A percentile compares a stretch with the other conserved stretches of the same genome.
Conservation (phyloP, 30 jellyfish, hydroid and myxozoan species). For the Pelagia noctiluca region DNA sequence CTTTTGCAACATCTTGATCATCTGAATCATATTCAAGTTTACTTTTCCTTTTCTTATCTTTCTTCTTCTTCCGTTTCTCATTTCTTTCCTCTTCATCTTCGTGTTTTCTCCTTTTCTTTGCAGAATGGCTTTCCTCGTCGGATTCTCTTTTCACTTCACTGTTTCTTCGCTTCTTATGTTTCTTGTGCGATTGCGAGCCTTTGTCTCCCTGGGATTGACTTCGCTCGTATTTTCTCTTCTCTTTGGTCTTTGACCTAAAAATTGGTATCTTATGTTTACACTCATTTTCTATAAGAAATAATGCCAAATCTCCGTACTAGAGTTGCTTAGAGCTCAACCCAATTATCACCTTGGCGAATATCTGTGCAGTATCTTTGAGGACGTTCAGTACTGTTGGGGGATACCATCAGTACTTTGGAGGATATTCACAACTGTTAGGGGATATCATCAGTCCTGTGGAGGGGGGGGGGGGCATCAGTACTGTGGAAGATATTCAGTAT, state of each 20-base stretch:
- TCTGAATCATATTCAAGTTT: neutral
- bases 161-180: neutral
- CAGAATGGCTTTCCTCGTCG: neutral
- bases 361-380: too few relatives aligned
- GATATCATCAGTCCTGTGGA: too few relatives aligned
- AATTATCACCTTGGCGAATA: too few relatives aligned
- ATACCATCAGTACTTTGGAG: too few relatives aligned
- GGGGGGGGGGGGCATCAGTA: too few relatives aligned
- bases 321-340: too few relatives aligned
- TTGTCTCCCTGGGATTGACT: neutral
- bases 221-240: neutral
- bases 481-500: too few relatives aligned
- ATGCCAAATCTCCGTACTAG: too few relatives aligned
- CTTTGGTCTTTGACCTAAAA: neutral
- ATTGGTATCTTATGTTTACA: too few relatives aligned
- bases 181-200: neutral
- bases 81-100: neutral
- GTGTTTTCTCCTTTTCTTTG: neutral
- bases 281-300: too few relatives aligned
- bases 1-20: neutral
- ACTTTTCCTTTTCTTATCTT: conserved; percentile 16
- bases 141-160: neutral
- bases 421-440: too few relatives aligned
- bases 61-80: conserved; percentile 1
- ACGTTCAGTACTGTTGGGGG: too few relatives aligned